These are phyloP conservation scores for Lagria hirta DNA, from an alignment of 2,888 invertebrate species.

Conservation along the genomic window DNA sequence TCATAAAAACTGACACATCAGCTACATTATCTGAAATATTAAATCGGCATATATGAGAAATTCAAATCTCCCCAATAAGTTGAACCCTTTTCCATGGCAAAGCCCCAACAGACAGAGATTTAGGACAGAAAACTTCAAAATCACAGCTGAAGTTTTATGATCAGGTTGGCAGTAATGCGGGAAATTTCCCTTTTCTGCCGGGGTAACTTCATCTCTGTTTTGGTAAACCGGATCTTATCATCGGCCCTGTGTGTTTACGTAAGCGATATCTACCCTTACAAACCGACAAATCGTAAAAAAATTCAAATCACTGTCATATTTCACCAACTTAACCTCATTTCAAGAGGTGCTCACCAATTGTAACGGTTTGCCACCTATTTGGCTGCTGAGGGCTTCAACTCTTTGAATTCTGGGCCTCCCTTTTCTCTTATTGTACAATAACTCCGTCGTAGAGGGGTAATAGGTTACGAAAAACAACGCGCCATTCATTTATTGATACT, in stretches of 20 bases:
- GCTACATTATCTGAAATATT: conserved; percentile 30
- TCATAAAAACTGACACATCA: conserved; percentile 11
- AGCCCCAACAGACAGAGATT: conserved; percentile 15
- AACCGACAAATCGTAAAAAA: conserved; percentile 8
- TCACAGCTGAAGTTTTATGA: conserved; percentile 18
- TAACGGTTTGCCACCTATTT: too few species aligned
- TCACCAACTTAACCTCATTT: too few species aligned
- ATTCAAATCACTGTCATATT: too few species aligned
- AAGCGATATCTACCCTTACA: conserved; percentile 10
- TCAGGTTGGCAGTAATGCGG: conserved; percentile 11
- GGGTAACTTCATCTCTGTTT: conserved; percentile 4
- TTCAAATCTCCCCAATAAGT: conserved; percentile 29
- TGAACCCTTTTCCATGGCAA: conserved; percentile 24
- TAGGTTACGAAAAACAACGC: too few species aligned
- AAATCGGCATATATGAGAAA: conserved; percentile 31
- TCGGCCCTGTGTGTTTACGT: conserved; percentile 10
- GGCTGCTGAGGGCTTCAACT: too few species aligned
- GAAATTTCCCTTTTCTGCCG: conserved; percentile 11
- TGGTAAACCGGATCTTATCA: conserved; percentile 4
- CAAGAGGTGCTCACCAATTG: too few species aligned
- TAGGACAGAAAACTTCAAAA: conserved; percentile 14
- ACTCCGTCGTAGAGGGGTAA: too few species aligned
- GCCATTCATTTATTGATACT: too few species aligned
- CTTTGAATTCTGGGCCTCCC: too few species aligned
- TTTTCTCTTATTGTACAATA: too few species aligned